Evolutionary conservation across 2,888 invertebrate genomes (phyloP).

Genomic region (Campopleginae sp.): DNA sequence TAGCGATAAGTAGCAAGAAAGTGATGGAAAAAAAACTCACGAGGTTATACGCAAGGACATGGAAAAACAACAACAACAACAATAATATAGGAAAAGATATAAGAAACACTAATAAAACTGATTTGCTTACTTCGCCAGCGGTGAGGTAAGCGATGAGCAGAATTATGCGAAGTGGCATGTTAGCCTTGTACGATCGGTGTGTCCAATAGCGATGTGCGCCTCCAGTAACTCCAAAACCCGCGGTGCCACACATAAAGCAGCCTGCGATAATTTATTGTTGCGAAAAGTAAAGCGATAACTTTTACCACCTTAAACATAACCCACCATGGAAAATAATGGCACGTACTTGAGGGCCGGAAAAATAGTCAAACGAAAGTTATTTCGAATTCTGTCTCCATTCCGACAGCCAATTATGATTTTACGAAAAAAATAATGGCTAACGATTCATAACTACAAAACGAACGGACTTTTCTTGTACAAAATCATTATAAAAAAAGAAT

Average conservation of each 20-base stretch:
- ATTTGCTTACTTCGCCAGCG: conserved; percentile 87
- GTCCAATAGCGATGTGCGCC: conserved; percentile 90
- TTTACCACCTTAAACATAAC: neutral
- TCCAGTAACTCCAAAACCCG: conserved; percentile 89
- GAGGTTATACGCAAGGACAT: neutral
- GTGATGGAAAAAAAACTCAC: neutral
- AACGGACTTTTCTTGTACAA: neutral
- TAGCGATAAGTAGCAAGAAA: neutral
- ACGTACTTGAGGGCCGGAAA: too few relatives aligned
- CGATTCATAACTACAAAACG: neutral
- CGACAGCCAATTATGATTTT: too few relatives aligned
- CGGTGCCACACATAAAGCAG: conserved; percentile 84
- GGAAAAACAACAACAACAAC: neutral
- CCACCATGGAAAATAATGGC: too few relatives aligned
- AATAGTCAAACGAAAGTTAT: too few relatives aligned
- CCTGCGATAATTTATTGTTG: conserved; percentile 26
- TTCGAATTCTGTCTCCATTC: too few relatives aligned
- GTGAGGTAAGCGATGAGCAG: conserved; percentile 87
- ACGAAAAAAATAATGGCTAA: neutral
- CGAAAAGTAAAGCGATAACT: neutral
- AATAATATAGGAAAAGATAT: neutral
- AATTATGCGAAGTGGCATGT: conserved; percentile 86
- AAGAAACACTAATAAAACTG: neutral
- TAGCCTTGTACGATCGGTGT: conserved; percentile 89
- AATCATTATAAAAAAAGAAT: neutral